Conservation (phyloP, 1,140 invertebrate genomes). For the Drosophila ambigua region DNA sequence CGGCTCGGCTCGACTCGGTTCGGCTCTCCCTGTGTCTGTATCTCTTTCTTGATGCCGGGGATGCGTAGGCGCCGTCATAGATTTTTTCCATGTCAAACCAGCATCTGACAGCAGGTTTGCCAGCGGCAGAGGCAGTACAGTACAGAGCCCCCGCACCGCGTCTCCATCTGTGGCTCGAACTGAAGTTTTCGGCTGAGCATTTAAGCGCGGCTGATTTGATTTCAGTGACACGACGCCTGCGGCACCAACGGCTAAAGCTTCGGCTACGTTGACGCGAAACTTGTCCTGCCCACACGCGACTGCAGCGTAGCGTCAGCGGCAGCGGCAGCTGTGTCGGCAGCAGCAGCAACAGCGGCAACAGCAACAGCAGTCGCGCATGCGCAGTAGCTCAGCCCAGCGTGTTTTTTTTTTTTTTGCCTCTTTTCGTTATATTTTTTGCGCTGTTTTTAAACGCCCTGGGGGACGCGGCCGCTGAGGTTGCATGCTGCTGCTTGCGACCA, state of each 20-base stretch:
- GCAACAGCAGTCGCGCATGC: conserved; percentile 43
- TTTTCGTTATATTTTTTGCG: conserved; percentile 51
- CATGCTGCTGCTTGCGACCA: conserved; percentile 42
- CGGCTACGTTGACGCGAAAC: conserved; percentile 40
- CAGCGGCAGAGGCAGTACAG: conserved; percentile 18
- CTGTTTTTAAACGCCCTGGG: conserved; percentile 64
- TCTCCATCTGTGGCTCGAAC: conserved; percentile 48
- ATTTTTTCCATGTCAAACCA: conserved; percentile 75
- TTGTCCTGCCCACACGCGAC: conserved; percentile 60
- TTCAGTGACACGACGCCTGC: conserved; percentile 77
- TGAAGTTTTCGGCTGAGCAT: conserved; percentile 76
- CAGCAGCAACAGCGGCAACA: conserved; percentile 17
- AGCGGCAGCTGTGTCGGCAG: conserved; percentile 1
- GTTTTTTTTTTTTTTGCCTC: conserved; percentile 40
- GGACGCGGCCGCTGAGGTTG: conserved; percentile 48
- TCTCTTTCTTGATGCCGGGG: conserved; percentile 42
- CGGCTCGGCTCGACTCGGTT: too few relatives aligned
- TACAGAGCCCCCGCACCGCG: conserved; percentile 29
- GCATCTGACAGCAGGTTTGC: conserved; percentile 79
- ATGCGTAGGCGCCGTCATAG: conserved; percentile 76
- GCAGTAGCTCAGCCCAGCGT: conserved; percentile 41
- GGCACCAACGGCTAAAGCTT: conserved; percentile 41
- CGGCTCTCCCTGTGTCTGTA: conserved; percentile 6
- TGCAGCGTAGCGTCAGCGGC: conserved; percentile 22
- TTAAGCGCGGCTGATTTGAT: conserved; percentile 79